Base-by-base conservation (phyloP, 2,113 vertebrate genomes). In the Pyxicephalus adspersus region DNA sequence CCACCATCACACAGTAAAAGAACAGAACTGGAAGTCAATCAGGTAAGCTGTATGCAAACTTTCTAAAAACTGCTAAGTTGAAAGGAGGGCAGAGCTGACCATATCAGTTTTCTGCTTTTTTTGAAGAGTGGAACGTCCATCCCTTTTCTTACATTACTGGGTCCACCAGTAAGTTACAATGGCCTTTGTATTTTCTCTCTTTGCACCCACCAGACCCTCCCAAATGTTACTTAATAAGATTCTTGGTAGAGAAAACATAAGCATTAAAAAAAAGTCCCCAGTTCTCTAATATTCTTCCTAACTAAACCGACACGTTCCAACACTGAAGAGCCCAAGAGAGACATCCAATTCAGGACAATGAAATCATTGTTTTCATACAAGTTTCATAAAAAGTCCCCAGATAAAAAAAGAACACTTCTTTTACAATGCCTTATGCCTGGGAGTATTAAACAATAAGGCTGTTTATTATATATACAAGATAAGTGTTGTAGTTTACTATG, bases 241-340 rank as follows among this genome's bases (percentile, higher is more conserved):
- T 25, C 9, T 61, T 26, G 22, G 3, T 3, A 23, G 9, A 17
- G 58, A 64, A 28, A 64, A 29, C 26, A 7, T 20, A 5, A 31
- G 18, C 63, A 19, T 31, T 29, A 23, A 51, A 6, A 68, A 23
- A 16, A 68, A n/a, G n/a, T 25, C 3, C 17, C 13, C 34, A 66
- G 22, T 45, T n/a, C 6, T 38, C 31, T n/a, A 22, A 28, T 45
- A 9, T 66, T 22, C 20, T 34, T n/a, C 16, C 64, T 45, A 66
- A 66, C 64, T n/a, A 66, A 2, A 63, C 16, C 15, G 28, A 63
- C 25, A 61, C 2, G 23, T 61, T 58, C 58, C 58, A 61, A 25
- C 6, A 63, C 60, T 28, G 60, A 66, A 66, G 4, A 66, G 38
- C 64, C 31, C 64, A 66, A 11, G 64, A 66, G 64, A 66, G 22